Evolutionary conservation across 2,888 invertebrate genomes (phyloP), one percentile per base, ranked within the genome.

Genomic region (Ischnus inquisitorius): DNA sequence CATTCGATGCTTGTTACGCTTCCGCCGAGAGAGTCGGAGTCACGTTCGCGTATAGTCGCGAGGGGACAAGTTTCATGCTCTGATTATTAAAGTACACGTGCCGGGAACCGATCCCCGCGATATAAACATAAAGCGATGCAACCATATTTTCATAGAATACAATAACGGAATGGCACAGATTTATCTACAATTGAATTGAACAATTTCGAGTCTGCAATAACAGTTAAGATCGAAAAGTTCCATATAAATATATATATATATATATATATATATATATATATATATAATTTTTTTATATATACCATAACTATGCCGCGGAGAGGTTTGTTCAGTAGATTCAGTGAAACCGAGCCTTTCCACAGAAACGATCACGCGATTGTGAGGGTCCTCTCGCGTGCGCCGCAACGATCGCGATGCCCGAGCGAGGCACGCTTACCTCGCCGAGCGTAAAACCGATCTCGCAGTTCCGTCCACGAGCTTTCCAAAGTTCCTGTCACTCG

Each of bases 21-120:
- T 62, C 46, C 34, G 34, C 46, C 46, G 64, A 22, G 64, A 64
- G 64, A 64, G 62, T 48, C 39, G 48, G 34, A 48, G 48, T 60
- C 74, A 60, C 60, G 72, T 57, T 57, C 41, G 48, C 62, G 28
- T 71, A 54, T 57, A 57, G 39, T 54, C 34, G 51, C 54, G 41
- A 41, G 57, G 51, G 54, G 71, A 71, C 71, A 71, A 34, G 54
- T 71, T 71, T 71, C 71, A 71, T 39, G 71, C 54, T 71, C 71
- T 71, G 71, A 41, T 71, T 71, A 54, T 4, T 19, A 12, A n/a
- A 25, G 57, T 39, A 71, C 39, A 19, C 57, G 54, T 57, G 71
- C 22, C 12, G 16, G 19, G 12, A 6, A 39, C 14, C 19, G 22
- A 22, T 22, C 22, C 6, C 10, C 54, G 10, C 8, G 54, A 22